Evolutionary conservation across 2,888 invertebrate species (phyloP).

Genomic region (Panorpa germanica): DNA sequence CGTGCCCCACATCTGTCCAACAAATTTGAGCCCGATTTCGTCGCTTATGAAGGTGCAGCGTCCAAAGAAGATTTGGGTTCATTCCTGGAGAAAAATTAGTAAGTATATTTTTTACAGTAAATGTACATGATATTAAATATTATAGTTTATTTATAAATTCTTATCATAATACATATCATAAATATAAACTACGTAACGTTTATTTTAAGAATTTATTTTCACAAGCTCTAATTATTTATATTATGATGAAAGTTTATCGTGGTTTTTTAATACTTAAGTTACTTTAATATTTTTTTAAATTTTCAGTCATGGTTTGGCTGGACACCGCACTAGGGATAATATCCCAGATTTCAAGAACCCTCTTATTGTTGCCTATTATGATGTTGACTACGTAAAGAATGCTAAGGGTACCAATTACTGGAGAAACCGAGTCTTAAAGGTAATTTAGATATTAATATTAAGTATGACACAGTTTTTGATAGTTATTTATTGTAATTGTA

Average conservation of each 20-base stretch:
- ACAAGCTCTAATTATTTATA: background rate
- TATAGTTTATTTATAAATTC: background rate
- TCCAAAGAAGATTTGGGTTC: constrained; percentile 48
- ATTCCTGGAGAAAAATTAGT: constrained; percentile 77
- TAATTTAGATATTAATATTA: constrained; percentile 15
- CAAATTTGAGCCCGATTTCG: constrained; percentile 74
- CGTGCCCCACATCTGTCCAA: constrained; percentile 77
- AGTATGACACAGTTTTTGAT: constrained; percentile 20
- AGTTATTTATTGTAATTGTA: constrained; percentile 11
- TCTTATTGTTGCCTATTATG: constrained; percentile 77
- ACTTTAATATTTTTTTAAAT: constrained; percentile 9
- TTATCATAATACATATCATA: background rate
- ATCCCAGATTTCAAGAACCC: constrained; percentile 75
- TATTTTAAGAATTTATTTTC: constrained; percentile 4
- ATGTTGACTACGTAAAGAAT: constrained; percentile 92
- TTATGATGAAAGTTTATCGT: background rate
- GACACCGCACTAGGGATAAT: constrained; percentile 74
- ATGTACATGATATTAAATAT: background rate
- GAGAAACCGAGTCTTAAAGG: constrained; percentile 90
- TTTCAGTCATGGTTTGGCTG: constrained; percentile 75
- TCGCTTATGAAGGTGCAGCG: constrained; percentile 56
- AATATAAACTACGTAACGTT: background rate
- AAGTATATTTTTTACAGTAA: constrained; percentile 25
- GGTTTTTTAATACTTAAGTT: constrained; percentile 5
- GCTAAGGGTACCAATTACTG: constrained; percentile 98